A percentile compares a stretch with the other conserved stretches of the same genome.
Evolutionary conservation across 2,888 invertebrate species (phyloP).

Genomic region (Tipula confusa): DNA sequence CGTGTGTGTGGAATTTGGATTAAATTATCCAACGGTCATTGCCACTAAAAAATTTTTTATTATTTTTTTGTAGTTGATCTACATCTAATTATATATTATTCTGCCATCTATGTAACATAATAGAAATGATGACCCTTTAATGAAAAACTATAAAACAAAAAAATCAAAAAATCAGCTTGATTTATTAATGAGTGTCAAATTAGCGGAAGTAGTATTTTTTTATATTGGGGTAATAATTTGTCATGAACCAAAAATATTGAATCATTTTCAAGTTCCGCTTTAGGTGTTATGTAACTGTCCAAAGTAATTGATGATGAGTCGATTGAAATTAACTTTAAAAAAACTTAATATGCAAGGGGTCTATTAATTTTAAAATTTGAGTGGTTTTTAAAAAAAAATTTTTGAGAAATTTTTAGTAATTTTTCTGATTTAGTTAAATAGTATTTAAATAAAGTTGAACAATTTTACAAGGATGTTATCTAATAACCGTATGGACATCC

Average conservation of each 20-base stretch:
- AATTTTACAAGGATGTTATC: too few species aligned
- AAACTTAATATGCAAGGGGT: too few species aligned
- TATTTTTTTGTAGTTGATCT: not conserved
- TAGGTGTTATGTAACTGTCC: not conserved
- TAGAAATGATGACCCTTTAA: not conserved
- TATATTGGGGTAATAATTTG: not conserved
- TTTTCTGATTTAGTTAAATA: too few species aligned
- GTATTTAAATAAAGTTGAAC: too few species aligned
- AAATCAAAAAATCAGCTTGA: too few species aligned
- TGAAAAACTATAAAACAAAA: not conserved
- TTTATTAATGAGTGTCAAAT: not conserved
- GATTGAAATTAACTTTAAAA: too few species aligned
- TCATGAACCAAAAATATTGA: not conserved
- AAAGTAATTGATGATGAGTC: too few species aligned
- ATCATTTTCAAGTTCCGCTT: not conserved
- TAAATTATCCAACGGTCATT: conserved; percentile 15
- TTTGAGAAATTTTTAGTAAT: too few species aligned
- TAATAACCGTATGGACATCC: too few species aligned
- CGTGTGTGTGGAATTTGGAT: not conserved
- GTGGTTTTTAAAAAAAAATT: too few species aligned
- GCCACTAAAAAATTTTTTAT: not conserved
- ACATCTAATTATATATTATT: not conserved
- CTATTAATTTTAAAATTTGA: too few species aligned
- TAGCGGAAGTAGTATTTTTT: not conserved
- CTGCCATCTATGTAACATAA: not conserved